phyloP scores from a whole-genome alignment of 2,113 vertebrate genomes.

The Otis tarda region DNA sequence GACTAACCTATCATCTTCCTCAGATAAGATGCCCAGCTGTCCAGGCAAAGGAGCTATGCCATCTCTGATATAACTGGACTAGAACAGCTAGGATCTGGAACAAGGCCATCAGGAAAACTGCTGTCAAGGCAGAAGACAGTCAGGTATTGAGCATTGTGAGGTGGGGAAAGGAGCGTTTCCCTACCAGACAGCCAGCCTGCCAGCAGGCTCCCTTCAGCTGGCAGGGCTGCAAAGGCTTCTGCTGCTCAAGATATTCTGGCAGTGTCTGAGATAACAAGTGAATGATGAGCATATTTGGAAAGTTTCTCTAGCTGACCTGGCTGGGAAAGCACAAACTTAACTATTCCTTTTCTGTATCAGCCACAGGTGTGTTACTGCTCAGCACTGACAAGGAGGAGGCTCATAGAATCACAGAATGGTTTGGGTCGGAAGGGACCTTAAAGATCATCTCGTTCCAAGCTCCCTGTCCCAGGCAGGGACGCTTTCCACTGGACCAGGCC shows the following conservation, averaged over 20 bases:
- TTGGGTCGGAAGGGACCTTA: too few relatives aligned
- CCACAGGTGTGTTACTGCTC: neutral
- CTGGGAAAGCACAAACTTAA: neutral
- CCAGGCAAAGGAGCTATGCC: neutral
- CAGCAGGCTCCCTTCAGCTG: neutral
- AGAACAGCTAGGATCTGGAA: neutral
- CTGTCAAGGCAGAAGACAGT: neutral
- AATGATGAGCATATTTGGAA: neutral
- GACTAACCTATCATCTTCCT: neutral
- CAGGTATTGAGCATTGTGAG: neutral
- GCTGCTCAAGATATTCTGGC: slow-evolving; percentile 31
- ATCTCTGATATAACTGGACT: neutral
- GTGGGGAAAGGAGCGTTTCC: neutral
- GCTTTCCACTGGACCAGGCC: too few relatives aligned
- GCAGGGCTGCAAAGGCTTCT: neutral
- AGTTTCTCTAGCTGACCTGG: neutral
- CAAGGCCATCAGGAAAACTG: neutral
- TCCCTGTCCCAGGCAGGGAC: too few relatives aligned
- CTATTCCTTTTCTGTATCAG: neutral
- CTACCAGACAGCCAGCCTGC: neutral
- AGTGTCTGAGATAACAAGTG: slow-evolving; percentile 1
- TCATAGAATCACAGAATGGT: neutral
- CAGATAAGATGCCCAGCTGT: neutral
- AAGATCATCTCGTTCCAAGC: too few relatives aligned
- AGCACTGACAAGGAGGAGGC: neutral